Percentiles rank a stretch among this genome's conserved stretches.
These are phyloP conservation scores for Actias luna DNA, from an alignment of 2,888 invertebrate genomes.

Conservation along the genomic window DNA sequence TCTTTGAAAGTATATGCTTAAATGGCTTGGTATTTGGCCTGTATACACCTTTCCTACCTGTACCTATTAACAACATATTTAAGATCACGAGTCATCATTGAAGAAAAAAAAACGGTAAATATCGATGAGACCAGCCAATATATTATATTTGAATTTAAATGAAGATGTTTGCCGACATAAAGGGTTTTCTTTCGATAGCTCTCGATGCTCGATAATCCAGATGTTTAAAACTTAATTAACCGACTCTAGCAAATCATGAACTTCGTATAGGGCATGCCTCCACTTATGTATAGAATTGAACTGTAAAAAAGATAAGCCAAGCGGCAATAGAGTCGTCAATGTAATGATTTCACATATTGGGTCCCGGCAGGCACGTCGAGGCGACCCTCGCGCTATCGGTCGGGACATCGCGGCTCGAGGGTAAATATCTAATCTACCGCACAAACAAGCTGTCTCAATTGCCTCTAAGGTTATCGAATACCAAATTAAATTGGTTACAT, in stretches of 20 bases:
- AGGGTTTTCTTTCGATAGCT: too few relatives aligned
- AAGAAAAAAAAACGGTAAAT: too few relatives aligned
- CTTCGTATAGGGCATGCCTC: slow-evolving; percentile 24
- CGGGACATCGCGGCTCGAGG: slow-evolving; percentile 68
- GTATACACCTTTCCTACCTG: too few relatives aligned
- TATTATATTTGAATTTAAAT: too few relatives aligned
- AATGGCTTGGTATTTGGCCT: too few relatives aligned
- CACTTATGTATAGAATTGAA: slow-evolving; percentile 47
- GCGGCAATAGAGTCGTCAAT: slow-evolving; percentile 63
- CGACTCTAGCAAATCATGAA: slow-evolving; percentile 8
- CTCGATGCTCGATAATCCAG: too few relatives aligned
- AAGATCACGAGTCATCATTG: too few relatives aligned
- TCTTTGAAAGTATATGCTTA: too few relatives aligned
- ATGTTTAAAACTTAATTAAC: not conserved
- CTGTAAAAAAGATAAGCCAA: slow-evolving; percentile 60
- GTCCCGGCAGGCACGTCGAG: slow-evolving; percentile 57
- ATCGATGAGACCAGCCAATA: too few relatives aligned
- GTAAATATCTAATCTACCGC: slow-evolving; percentile 71
- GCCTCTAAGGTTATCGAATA: slow-evolving; percentile 70
- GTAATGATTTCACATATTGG: slow-evolving; percentile 61
- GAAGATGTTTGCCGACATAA: too few relatives aligned
- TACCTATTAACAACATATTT: too few relatives aligned
- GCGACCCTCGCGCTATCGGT: slow-evolving; percentile 61
- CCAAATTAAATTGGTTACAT: slow-evolving; percentile 69
- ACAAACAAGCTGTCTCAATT: slow-evolving; percentile 70